Base-by-base conservation (phyloP, 2,113 vertebrate species). In the Dasyurus viverrinus region DNA sequence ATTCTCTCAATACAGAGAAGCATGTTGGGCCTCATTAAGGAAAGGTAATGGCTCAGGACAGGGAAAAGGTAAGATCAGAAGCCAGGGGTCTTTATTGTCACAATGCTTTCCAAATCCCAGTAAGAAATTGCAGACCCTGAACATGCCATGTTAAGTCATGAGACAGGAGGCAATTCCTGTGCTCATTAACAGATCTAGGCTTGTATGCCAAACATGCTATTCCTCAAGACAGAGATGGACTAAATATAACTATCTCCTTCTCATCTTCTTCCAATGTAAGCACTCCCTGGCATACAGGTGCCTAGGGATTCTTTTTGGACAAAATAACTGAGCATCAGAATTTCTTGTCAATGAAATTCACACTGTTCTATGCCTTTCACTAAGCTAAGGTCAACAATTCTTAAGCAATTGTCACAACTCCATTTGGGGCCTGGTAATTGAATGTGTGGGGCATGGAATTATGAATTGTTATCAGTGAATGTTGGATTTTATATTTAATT, bases 191-290 rank as follows among this genome's bases (percentile, higher is more conserved):
- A 76, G 60, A 76, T 2, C 12, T n/a, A 16, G 12, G 2, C 30
- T 36, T 54, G 24, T 19, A 54, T 54, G 54, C 19, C 54, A 54
- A 52, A 54, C 19, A 54, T 54, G 19, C 19, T 54, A 23, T 54
- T 54, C 54, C 19, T 54, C 54, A 54, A 23, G 1, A 0, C 14
- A 7, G 3, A 2, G 30, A 16, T 1, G 19, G 30, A n/a, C 1
- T 36, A 25, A 68, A 10, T 6, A 68, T 19, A 16, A 76, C 6
- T 76, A n/a, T n/a, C 4, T 4, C 14, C 4, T 19, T 76, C 3
- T 4, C 3, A 76, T 76, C 4, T 76, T 68, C 30, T 36, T 4
- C 36, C 3, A 76, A 76, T 76, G 16, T n/a, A 76, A 60, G 2
- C 10, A 60, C 27, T 26, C 27, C 26, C 26, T 76, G 12, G 14